Base-by-base conservation (phyloP, 2,113 vertebrate genomes). In the Penelope pileata region DNA sequence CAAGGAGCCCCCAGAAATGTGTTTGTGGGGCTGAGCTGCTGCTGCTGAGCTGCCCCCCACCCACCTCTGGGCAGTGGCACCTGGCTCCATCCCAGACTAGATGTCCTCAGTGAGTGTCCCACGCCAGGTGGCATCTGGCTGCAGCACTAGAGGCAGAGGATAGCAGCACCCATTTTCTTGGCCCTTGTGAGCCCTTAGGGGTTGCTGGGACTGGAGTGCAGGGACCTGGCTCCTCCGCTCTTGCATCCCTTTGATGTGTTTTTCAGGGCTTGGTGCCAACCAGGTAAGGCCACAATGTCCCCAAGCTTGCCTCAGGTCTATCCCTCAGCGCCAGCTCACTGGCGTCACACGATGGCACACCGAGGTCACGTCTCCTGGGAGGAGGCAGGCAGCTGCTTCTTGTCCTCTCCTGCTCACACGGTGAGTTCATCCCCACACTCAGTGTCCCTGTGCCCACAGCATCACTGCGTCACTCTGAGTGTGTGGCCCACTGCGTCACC, bases 401-500 rank as follows among this genome's bases (percentile, higher is more conserved):
- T 1, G 5, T 21, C 70, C 10, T 2, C 40, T 64, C 11, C 56
- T 16, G 10, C 69, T 50, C 67, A 8, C 30, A 2, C 7, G 8
- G 11, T 29, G 76, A 88, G 19, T 27, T 86, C 42, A 62, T 42
- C n/a, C 22, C 59, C 1, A 0, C 29, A 8, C 15, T 15, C 0
- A 0, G 7, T 38, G 64, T 73, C 48, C 64, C 29, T 0, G 51
- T 60, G 23, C 70, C 72, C 53, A 42, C 47, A 16, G 8, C 0
- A 0, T 0, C 2, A 54, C 27, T n/a, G 0, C 0, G 6, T 59
- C 4, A 36, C 11, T 48, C 60, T 0, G 1, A 34, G 45, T 2
- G 10, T n/a, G n/a, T n/a, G n/a, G n/a, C n/a, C n/a, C 7, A 42
- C 13, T 32, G 7, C 3, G 1, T 53, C 59, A 12, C n/a, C n/a